Evolutionary conservation across 2,113 vertebrate species (phyloP), one percentile per base, ranked within the genome.

Genomic region (Casuarius casuarius): DNA sequence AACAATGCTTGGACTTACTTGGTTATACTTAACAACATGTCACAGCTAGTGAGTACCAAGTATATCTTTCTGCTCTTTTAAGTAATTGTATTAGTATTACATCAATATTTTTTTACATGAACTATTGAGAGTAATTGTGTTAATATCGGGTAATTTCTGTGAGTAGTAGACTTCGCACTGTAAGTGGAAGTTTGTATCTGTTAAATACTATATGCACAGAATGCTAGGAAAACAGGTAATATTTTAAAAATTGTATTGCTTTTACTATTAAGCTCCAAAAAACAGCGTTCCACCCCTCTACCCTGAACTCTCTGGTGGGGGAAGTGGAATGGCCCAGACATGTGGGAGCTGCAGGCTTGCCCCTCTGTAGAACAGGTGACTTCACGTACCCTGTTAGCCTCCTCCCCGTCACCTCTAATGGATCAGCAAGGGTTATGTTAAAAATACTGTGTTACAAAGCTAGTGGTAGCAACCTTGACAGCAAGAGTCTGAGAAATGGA

Each of bases 1-100:
- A 98, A 93, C 96, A 99, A 99, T 79, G 99, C 99, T n/a, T 99
- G 99, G 99, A 99, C 99, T 5, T 99, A 99, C 95, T 97, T 99
- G 97, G 99, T 99, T 92, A 99, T 99, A 94, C 98, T 99, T 96
- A 99, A 99, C 97, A 99, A 99, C 85, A 98, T 99, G 96, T 99
- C 99, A 73, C 99, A 99, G 79, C 97, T 99, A 93, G 99, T 99
- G 98, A 97, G 98, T 98, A 92, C 84, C 61, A 44, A 61, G 23
- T 81, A 12, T 79, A 44, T 66, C 38, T 81, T 91, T 54, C 13
- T 97, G 10, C 86, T 82, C 8, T 88, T 88, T 22, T 67, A 83
- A 84, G 14, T 63, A n/a, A 76, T 82, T 0, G 1, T 44, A 5
- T 48, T 70, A 68, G 21, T 29, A 17, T 29, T 88, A 11, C 0